Evolutionary conservation across 2,888 invertebrate genomes (phyloP).

Genomic region (Hymenopus coronatus): DNA sequence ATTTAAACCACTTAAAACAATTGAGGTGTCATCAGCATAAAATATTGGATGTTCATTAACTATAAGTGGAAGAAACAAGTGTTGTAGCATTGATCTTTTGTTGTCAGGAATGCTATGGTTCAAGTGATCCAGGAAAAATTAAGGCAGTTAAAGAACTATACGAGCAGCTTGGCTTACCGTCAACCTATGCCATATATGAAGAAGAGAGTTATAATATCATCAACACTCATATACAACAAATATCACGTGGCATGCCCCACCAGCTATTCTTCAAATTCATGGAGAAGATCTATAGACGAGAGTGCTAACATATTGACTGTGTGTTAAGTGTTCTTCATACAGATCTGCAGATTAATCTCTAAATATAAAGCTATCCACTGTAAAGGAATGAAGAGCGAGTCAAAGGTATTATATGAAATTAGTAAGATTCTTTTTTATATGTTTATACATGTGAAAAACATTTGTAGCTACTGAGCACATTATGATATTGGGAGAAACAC

Average conservation of each 20-base stretch:
- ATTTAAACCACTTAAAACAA: too few species aligned
- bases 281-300: constrained; percentile 75
- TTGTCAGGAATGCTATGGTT: constrained; percentile 68
- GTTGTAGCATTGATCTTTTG: neutral
- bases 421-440: too few species aligned
- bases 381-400: too few species aligned
- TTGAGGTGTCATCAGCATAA: too few species aligned
- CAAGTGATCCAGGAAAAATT: constrained; percentile 62
- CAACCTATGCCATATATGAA: constrained; percentile 76
- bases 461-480: too few species aligned
- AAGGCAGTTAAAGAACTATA: constrained; percentile 72
- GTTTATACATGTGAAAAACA: too few species aligned
- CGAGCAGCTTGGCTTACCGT: constrained; percentile 70
- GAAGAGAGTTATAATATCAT: constrained; percentile 80
- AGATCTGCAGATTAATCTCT: neutral
- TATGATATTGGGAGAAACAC: too few species aligned
- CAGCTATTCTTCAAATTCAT: constrained; percentile 78
- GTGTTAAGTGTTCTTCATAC: neutral
- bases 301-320: constrained; percentile 43
- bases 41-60: too few species aligned
- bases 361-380: too few species aligned
- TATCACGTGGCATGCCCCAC: constrained; percentile 76
- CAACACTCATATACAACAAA: constrained; percentile 79
- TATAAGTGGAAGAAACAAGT: too few species aligned
- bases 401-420: too few species aligned